Evolutionary conservation across 1,140 invertebrate species (phyloP).

Genomic region (Calephelis virginiensis): DNA sequence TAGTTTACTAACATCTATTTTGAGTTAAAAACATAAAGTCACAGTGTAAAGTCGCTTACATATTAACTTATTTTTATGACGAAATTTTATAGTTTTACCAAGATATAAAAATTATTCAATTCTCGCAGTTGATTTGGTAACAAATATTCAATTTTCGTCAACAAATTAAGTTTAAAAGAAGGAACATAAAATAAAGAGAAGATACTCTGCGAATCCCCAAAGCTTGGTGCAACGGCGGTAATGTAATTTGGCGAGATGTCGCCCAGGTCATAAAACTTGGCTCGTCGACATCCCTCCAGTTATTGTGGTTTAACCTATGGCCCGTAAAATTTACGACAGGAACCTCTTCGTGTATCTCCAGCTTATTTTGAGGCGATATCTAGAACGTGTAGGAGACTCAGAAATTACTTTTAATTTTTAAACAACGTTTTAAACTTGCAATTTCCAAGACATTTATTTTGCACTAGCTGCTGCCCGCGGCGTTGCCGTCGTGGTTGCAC

Average conservation of each 20-base stretch:
- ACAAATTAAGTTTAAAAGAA: conserved; percentile 4
- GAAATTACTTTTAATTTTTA: neutral
- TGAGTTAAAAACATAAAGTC: too few species aligned
- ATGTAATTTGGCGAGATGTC: conserved; percentile 2
- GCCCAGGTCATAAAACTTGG: conserved; percentile 13
- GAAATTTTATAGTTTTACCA: too few species aligned
- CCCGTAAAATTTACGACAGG: conserved; percentile 24
- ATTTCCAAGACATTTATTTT: neutral
- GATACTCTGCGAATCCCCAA: conserved; percentile 11
- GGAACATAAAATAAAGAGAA: conserved; percentile 4
- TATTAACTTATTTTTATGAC: too few species aligned
- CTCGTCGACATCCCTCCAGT: conserved; percentile 17
- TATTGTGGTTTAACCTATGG: conserved; percentile 23
- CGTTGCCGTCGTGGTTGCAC: too few species aligned
- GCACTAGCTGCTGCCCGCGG: too few species aligned
- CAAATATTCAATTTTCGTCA: neutral
- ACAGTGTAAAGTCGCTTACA: too few species aligned
- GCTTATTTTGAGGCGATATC: conserved; percentile 16
- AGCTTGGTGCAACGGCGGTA: conserved; percentile 4
- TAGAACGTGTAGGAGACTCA: neutral
- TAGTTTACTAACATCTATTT: too few species aligned
- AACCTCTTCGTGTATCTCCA: conserved; percentile 6
- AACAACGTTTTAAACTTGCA: neutral
- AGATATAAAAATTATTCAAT: too few species aligned
- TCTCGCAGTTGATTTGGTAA: too few species aligned